Evolutionary conservation across 2,797 vertebrate species (phyloP), one percentile per base, ranked within the genome.

Genomic region (Chloroceryle inda): DNA sequence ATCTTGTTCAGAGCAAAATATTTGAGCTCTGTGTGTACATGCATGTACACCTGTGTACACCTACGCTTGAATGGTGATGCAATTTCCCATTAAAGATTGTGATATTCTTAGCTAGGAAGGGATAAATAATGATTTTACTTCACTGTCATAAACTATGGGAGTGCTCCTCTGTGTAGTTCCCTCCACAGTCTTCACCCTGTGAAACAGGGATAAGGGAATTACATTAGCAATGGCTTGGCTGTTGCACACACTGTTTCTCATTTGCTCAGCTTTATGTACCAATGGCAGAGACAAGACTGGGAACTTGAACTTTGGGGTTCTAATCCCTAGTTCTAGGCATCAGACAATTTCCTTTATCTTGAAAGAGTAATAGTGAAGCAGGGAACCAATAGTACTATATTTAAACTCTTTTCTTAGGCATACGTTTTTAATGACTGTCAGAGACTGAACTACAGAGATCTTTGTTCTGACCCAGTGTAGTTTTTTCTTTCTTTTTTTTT

Each of bases 1-100:
- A 42, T 94, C 93, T 94, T 95, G 71, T 91, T 91, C 84, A 56
- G 63, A 71, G 74, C 35, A 89, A 94, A 91, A 85, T 94, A 88
- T 85, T 85, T 92, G 80, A 93, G 86, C 88, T 86, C 9, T 92
- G 89, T 83, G 68, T 71, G 44, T 92, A 90, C 89, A 81, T 1
- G 52, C 77, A 95, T 85, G 44, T 79, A 49, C 4, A 8, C 56
- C 61, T 89, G 13, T 59, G 47, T 58, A 89, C 91, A 58, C 93
- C 95, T 83, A 96, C 71, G 40, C 94, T 55, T 49, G 79, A 85
- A 88, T 96, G 66, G 55, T 95, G 95, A 88, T 90, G 95, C 92
- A 96, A 96, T 88, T 91, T 84, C 78, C 53, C 79, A 84, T 81
- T 81, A 47, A 91, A 66, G 37, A 64, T 72, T 31, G 20, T 62